These are phyloP conservation scores for Pyxicephalus adspersus DNA, from an alignment of 2,113 vertebrate species.

Conservation along the genomic window DNA sequence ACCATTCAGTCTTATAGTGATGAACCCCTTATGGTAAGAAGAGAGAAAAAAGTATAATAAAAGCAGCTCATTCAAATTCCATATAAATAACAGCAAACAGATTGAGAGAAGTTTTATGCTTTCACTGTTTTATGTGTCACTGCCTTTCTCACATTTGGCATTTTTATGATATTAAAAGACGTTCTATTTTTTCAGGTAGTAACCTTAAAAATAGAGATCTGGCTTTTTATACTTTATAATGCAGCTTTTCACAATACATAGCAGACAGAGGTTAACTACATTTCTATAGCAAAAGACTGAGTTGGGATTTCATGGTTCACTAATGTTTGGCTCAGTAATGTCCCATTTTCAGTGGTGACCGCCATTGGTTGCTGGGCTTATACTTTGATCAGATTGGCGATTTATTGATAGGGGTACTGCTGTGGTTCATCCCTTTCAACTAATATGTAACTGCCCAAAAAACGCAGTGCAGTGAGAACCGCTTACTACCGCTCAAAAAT, in stretches of 20 bases:
- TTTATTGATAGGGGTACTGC: no score
- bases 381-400: no score
- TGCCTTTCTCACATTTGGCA: conserved; percentile 48
- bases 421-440: no score
- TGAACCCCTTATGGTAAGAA: conserved; percentile 53
- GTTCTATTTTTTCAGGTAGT: conserved; percentile 33
- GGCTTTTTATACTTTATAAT: conserved; percentile 45
- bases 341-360: no score
- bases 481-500: no score
- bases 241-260: conserved; percentile 54
- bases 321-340: no score
- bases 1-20: conserved; percentile 57
- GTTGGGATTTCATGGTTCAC: no score
- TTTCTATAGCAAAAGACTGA: no score
- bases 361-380: no score
- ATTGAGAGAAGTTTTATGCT: conserved; percentile 56
- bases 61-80: conserved; percentile 63
- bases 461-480: no score
- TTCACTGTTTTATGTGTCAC: conserved; percentile 59
- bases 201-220: conserved; percentile 28
- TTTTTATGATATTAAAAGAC: conserved; percentile 47
- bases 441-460: no score
- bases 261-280: conserved; percentile 45
- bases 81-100: conserved; percentile 63
- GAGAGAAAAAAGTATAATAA: conserved; percentile 58